Conservation (phyloP, 2,888 invertebrate species). For the Coronaproctus castanopsis region DNA sequence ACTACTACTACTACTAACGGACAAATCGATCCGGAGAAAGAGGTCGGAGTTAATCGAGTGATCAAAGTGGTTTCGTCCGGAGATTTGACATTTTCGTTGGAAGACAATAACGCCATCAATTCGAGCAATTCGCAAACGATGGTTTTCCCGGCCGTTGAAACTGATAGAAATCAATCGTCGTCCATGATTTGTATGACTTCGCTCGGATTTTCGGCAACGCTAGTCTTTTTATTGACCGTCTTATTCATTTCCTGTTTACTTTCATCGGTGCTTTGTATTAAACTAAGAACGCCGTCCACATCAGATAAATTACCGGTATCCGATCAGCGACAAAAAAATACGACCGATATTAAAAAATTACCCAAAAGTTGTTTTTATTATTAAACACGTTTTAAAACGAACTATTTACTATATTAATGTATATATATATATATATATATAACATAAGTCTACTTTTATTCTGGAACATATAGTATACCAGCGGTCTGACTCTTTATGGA, state of each 20-base stretch:
- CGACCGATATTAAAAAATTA: no score
- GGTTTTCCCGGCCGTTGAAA: constrained; percentile 46
- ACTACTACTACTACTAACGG: constrained; percentile 1
- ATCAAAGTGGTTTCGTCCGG: constrained; percentile 82
- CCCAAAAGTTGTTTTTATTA: constrained; percentile 6
- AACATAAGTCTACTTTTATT: no score
- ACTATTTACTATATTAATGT: no score
- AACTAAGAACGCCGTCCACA: constrained; percentile 29
- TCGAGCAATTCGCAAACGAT: constrained; percentile 41
- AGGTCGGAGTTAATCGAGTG: constrained; percentile 69
- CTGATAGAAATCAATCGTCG: constrained; percentile 25
- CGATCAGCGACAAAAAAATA: no score
- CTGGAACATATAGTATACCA: no score
- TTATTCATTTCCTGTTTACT: constrained; percentile 65
- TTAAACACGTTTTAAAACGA: no score
- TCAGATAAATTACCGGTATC: no score
- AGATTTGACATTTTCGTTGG: constrained; percentile 63
- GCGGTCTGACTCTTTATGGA: no score
- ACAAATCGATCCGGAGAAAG: constrained; percentile 48
- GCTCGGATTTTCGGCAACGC: constrained; percentile 72
- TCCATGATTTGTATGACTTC: constrained; percentile 81
- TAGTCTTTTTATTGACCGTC: constrained; percentile 61
- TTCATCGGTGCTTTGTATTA: constrained; percentile 65
- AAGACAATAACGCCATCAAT: constrained; percentile 36
- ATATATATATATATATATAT: no score